These are phyloP conservation scores for Hetaerina americana DNA, from an alignment of 1,140 invertebrate genomes.

Conservation along the genomic window DNA sequence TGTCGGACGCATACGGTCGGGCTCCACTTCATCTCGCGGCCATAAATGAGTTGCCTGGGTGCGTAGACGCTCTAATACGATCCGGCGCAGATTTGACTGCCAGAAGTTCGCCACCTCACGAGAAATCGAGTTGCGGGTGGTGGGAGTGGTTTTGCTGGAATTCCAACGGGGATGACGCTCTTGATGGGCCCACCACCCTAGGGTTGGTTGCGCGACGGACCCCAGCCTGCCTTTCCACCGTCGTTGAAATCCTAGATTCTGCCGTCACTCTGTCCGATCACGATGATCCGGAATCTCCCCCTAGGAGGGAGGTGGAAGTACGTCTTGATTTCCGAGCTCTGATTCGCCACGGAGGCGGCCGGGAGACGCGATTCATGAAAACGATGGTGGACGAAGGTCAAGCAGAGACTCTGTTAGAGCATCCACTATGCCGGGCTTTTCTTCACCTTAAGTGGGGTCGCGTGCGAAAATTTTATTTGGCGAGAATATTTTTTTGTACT, in stretches of 20 bases:
- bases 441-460: constrained; percentile 77
- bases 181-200: constrained; percentile 65
- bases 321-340: constrained; percentile 66
- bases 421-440: constrained; percentile 71
- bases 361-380: constrained; percentile 67
- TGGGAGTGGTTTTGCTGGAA: not conserved
- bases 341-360: constrained; percentile 58
- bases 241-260: constrained; percentile 59
- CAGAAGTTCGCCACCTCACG: constrained; percentile 33
- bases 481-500: constrained; percentile 61
- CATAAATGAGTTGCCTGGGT: constrained; percentile 66
- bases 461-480: constrained; percentile 75
- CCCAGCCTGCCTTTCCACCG: constrained; percentile 60
- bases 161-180: constrained; percentile 20
- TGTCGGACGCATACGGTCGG: constrained; percentile 76
- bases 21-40: constrained; percentile 79
- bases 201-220: constrained; percentile 71
- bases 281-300: constrained; percentile 34
- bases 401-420: constrained; percentile 57
- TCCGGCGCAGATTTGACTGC: constrained; percentile 74
- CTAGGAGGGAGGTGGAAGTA: constrained; percentile 64
- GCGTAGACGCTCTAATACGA: constrained; percentile 66
- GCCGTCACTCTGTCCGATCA: constrained; percentile 66
- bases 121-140: not conserved
- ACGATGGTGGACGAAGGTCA: constrained; percentile 72